phyloP scores from a whole-genome alignment of 2,797 vertebrate species.

The Phalloptychus januarius region DNA sequence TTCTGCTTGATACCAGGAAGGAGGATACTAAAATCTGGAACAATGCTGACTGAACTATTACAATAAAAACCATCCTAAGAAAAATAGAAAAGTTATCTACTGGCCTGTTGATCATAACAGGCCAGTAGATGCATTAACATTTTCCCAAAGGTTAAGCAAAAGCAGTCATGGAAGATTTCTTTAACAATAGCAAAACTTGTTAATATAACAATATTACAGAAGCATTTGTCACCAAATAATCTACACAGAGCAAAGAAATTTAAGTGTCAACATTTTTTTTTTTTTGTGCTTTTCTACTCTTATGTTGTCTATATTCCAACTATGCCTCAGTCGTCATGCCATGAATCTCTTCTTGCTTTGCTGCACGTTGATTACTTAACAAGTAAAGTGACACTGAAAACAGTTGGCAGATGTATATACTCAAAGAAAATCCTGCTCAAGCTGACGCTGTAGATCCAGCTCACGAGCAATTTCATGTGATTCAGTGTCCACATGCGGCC shows the following conservation, averaged over 20 bases:
- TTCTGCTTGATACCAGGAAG: not conserved
- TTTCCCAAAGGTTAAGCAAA: not conserved
- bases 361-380: slow-evolving; percentile 29
- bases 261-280: not conserved
- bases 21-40: not conserved
- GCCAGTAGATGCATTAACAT: too few species aligned
- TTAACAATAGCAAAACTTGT: not conserved
- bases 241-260: not conserved
- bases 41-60: not conserved
- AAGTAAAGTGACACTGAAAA: slow-evolving; percentile 14
- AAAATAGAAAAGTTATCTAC: not conserved
- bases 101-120: not conserved
- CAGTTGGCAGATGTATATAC: slow-evolving; percentile 20
- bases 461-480: slow-evolving; percentile 10
- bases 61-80: not conserved
- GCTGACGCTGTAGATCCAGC: slow-evolving; percentile 16
- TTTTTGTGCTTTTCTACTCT: not conserved
- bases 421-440: slow-evolving; percentile 21
- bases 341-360: slow-evolving; percentile 2
- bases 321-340: slow-evolving; percentile 4
- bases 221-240: not conserved
- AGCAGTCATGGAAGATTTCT: not conserved
- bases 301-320: not conserved
- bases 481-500: not conserved
- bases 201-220: not conserved